Evolutionary conservation across 2,888 invertebrate genomes (phyloP), one percentile per base, ranked within the genome.

Genomic region (Margaritifera margaritifera): DNA sequence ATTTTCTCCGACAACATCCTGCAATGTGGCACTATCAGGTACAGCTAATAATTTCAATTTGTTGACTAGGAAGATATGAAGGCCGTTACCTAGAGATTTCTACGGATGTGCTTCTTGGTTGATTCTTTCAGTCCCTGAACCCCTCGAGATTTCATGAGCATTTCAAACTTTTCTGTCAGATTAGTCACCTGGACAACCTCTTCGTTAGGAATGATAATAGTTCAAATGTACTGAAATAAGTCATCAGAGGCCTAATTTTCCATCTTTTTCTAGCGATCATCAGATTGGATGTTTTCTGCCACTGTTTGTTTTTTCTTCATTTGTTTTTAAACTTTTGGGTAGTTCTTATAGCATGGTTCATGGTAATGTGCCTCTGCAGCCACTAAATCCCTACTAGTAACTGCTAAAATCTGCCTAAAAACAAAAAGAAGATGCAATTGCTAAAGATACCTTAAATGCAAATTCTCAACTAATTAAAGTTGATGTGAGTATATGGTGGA

Each of bases 31-130:
- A 53, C 54, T 19, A n/a, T n/a, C 18, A n/a, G 54, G 54, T 19
- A 53, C 54, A 53, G n/a, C n/a, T n/a, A 53, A 53, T n/a, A 53
- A 53, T n/a, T 53, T 53, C n/a, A 18, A 18, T n/a, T 53, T 56
- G 20, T 55, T 52, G 57, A 62, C 66, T 42, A 55, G 20, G 52
- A 67, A 70, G 8, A 70, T 67, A 19, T 56, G 31, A 55, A 62
- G 22, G n/a, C n/a, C 22, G 20, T 60, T 50, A 53, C 60, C 58
- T 50, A 69, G 50, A 66, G 53, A 54, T 66, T 69, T 24, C 69
- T 11, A 22, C 56, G 54, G 20, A 69, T 59, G 22, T 69, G 61
- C 50, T 66, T 69, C 69, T 69, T 69, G n/a, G 69, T 62, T 31
- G 61, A 56, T 27, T 53, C 56, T 42, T 59, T 68, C 56, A 66